phyloP scores from a whole-genome alignment of 2,888 invertebrate species.

The Drosophila maculinotata region DNA sequence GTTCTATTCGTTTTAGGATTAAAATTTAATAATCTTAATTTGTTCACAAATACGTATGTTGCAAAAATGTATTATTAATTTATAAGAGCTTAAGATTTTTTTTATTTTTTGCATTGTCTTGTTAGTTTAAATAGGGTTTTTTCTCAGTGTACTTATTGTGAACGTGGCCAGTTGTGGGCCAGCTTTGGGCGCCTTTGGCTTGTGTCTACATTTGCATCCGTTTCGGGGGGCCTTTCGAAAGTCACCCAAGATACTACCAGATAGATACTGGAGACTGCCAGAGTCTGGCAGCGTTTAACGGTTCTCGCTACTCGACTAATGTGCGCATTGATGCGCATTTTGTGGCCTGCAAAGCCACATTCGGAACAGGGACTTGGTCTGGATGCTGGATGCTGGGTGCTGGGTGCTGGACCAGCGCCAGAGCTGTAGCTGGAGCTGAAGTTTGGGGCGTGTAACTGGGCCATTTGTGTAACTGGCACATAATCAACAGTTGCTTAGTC shows the following conservation, averaged over 20 bases:
- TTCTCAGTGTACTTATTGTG: neutral
- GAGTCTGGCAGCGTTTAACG: slow-evolving; percentile 66
- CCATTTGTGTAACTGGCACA: slow-evolving; percentile 77
- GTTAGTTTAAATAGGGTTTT: neutral
- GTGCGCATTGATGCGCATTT: slow-evolving; percentile 74
- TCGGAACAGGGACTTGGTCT: slow-evolving; percentile 39
- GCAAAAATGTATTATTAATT: too few species aligned
- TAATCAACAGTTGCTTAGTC: slow-evolving; percentile 77
- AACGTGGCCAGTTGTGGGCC: slow-evolving; percentile 32
- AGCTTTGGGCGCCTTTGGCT: slow-evolving; percentile 62
- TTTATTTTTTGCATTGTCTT: too few species aligned
- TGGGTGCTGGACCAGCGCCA: too few species aligned
- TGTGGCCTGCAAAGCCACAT: slow-evolving; percentile 29
- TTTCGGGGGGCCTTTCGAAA: slow-evolving; percentile 66
- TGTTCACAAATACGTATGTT: too few species aligned
- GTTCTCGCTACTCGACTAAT: slow-evolving; percentile 61
- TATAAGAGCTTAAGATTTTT: too few species aligned
- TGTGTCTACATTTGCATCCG: slow-evolving; percentile 79
- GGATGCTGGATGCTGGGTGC: slow-evolving; percentile 2
- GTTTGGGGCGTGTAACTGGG: slow-evolving; percentile 73
- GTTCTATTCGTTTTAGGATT: too few species aligned
- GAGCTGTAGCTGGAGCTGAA: too few species aligned
- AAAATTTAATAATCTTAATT: too few species aligned
- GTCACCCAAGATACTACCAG: slow-evolving; percentile 49
- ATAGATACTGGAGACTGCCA: slow-evolving; percentile 15